These are phyloP conservation scores for Aspidapion aeneum DNA, from an alignment of 2,888 invertebrate species.

Conservation along the genomic window DNA sequence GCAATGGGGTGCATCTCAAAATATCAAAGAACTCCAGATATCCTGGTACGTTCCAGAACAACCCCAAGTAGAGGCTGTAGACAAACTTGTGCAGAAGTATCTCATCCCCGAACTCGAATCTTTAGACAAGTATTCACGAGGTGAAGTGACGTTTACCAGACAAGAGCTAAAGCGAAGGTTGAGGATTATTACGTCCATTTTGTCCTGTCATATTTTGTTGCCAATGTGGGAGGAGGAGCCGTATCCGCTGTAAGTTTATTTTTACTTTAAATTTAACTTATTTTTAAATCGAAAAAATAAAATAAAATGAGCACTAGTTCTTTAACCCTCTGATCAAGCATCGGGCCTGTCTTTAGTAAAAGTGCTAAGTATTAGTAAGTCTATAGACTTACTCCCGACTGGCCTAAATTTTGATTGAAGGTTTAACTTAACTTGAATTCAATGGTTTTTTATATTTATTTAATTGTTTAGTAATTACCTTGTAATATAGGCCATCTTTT, in stretches of 20 bases:
- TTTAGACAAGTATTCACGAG: conserved; percentile 56
- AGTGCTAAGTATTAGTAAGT: no score
- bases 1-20: conserved; percentile 77
- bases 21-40: conserved; percentile 61
- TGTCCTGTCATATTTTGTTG: conserved; percentile 64
- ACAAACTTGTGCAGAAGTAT: conserved; percentile 62
- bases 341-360: no score
- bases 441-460: no score
- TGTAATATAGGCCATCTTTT: no score
- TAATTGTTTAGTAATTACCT: no score
- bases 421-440: no score
- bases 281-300: no score
- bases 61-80: conserved; percentile 64
- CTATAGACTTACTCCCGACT: no score
- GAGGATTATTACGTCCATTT: conserved; percentile 60
- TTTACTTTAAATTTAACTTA: conserved; percentile 6
- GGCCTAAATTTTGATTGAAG: no score
- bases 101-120: conserved; percentile 60
- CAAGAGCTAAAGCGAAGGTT: conserved; percentile 67
- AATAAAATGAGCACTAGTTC: no score
- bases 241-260: conserved; percentile 52
- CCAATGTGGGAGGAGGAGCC: conserved; percentile 67
- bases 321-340: no score
- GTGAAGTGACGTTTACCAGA: conserved; percentile 54
- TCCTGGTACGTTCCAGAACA: conserved; percentile 76